Evolutionary conservation across 2,888 invertebrate species (phyloP).

Genomic region (Tanypteryx hageni): DNA sequence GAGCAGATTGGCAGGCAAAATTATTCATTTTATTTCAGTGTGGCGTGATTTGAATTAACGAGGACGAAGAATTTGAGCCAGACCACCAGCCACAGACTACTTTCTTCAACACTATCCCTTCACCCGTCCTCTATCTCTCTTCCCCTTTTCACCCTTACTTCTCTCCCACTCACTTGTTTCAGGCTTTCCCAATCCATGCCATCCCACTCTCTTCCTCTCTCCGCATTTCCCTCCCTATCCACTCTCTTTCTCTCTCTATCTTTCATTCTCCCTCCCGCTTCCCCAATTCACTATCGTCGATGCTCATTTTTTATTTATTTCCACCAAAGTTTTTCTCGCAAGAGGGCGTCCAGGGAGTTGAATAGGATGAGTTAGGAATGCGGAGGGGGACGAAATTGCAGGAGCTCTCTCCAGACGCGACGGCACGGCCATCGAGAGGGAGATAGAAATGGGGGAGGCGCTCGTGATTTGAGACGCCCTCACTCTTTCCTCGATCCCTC

Average conservation of each 20-base stretch:
- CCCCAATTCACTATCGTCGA: background rate
- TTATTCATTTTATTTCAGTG: too few relatives aligned
- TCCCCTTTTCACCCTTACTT: background rate
- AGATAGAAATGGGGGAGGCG: background rate
- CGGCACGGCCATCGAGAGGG: slow-evolving; percentile 22
- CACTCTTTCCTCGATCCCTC: background rate
- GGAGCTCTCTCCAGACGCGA: background rate
- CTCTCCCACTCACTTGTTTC: background rate
- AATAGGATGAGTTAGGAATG: too few relatives aligned
- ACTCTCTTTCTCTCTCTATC: background rate
- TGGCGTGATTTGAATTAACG: too few relatives aligned
- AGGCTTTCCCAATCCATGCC: background rate
- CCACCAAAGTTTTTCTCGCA: too few relatives aligned
- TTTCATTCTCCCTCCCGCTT: background rate
- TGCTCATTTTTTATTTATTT: too few relatives aligned
- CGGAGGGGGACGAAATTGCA: too few relatives aligned
- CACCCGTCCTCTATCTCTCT: background rate
- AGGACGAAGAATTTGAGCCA: too few relatives aligned
- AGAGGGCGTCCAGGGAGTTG: too few relatives aligned
- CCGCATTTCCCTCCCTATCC: background rate
- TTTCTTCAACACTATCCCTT: background rate
- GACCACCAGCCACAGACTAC: too few relatives aligned
- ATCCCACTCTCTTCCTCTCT: background rate
- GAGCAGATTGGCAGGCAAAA: too few relatives aligned
- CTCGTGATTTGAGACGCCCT: too few relatives aligned